Percentiles rank a stretch among this genome's conserved stretches.
These are phyloP conservation scores for Oreochromis tanganicae DNA, from an alignment of 2,113 vertebrate species.

Conservation along the genomic window DNA sequence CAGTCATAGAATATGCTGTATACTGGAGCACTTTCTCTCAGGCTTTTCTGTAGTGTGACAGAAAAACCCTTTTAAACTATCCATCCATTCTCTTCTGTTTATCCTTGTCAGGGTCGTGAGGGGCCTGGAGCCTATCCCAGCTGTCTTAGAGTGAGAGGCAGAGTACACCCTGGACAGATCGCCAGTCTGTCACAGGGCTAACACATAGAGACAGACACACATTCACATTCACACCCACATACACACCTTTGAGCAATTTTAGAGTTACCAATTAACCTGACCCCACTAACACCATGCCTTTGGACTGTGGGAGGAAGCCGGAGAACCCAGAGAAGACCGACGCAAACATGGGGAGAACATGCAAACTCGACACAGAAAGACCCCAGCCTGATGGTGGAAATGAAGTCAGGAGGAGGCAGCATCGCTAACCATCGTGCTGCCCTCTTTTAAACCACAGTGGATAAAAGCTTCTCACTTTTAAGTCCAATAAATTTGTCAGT, in stretches of 20 bases:
- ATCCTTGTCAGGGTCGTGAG: neutral
- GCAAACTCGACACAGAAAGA: neutral
- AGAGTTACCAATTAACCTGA: too few relatives aligned
- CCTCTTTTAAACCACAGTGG: fast-evolving
- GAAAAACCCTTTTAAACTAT: neutral
- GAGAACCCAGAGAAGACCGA: too few relatives aligned
- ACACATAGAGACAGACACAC: too few relatives aligned
- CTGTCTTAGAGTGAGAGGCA: neutral
- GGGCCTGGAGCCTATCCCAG: neutral
- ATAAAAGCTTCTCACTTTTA: neutral
- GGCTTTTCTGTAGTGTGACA: neutral
- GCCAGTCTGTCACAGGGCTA: too few relatives aligned
- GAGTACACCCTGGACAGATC: neutral
- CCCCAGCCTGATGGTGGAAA: neutral
- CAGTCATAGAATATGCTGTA: neutral
- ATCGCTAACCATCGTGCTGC: neutral
- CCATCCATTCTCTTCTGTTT: neutral
- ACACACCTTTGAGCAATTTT: too few relatives aligned
- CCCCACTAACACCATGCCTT: too few relatives aligned
- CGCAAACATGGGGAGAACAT: too few relatives aligned
- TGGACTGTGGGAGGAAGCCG: too few relatives aligned
- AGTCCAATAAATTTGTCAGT: neutral
- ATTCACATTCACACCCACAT: too few relatives aligned
- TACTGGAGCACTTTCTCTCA: neutral
- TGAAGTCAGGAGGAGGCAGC: neutral